Conservation (phyloP, 2,113 vertebrate genomes). For the Lamprologus speciosus region DNA sequence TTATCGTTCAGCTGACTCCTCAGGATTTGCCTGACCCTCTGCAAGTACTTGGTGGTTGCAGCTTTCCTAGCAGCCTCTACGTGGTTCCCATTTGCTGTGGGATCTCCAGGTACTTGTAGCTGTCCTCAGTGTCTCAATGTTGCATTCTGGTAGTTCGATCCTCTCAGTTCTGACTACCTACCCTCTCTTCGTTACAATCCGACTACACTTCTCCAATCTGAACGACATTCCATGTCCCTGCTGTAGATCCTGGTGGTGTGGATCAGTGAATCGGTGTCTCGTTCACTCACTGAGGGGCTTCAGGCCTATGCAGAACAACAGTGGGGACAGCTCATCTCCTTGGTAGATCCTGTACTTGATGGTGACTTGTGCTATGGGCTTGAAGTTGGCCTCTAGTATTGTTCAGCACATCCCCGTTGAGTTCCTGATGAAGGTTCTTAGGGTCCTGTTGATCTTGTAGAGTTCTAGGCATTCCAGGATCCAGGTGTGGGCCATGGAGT, state of each 20-base stretch:
- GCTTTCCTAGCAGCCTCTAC: fast-evolving
- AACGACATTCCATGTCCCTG: not conserved
- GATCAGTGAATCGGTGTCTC: fast-evolving
- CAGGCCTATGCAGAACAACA: not conserved
- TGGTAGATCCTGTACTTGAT: fast-evolving
- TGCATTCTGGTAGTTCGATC: not conserved
- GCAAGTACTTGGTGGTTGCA: not conserved
- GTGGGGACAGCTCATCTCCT: fast-evolving
- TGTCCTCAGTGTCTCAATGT: not conserved
- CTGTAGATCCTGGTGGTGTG: not conserved
- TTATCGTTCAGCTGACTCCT: not conserved
- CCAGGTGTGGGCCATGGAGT: fast-evolving
- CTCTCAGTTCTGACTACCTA: fast-evolving
- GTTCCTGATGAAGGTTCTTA: not conserved
- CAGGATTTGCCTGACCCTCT: not conserved
- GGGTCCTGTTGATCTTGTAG: fast-evolving
- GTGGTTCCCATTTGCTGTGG: not conserved
- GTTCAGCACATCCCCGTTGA: not conserved
- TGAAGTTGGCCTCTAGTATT: fast-evolving
- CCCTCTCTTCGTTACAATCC: not conserved
- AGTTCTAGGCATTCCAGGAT: not conserved
- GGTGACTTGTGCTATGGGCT: not conserved
- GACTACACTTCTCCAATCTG: fast-evolving
- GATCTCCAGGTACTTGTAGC: not conserved
- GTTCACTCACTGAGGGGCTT: fast-evolving